Evolutionary conservation across 2,797 vertebrate species (phyloP).

Genomic region (Iguana delicatissima): DNA sequence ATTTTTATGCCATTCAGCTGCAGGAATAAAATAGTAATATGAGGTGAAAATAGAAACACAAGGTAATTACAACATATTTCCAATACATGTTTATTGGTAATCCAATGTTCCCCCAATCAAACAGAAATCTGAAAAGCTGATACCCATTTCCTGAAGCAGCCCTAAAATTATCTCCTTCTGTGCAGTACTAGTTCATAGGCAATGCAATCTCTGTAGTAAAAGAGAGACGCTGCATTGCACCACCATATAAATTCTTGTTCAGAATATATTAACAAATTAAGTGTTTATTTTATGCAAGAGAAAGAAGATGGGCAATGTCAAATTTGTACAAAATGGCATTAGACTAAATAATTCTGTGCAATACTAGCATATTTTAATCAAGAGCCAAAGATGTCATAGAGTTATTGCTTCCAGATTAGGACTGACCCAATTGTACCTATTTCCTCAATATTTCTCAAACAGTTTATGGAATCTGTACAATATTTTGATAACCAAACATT

Average conservation of each 20-base stretch:
- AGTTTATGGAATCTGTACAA: background rate
- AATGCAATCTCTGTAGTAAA: background rate
- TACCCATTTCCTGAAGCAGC: background rate
- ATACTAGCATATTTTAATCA: background rate
- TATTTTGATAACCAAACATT: background rate
- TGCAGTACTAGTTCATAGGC: background rate
- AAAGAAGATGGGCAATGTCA: background rate
- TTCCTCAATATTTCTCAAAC: background rate
- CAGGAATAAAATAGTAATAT: slow-evolving; percentile 55
- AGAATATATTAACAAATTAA: background rate
- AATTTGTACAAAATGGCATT: background rate
- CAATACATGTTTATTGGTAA: background rate
- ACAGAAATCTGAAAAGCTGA: background rate
- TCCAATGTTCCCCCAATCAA: slow-evolving; percentile 1
- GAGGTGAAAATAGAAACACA: slow-evolving; percentile 41
- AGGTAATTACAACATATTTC: slow-evolving; percentile 21
- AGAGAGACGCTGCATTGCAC: background rate
- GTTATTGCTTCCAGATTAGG: background rate
- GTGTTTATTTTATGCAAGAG: background rate
- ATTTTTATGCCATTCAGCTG: slow-evolving; percentile 96
- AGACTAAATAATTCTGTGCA: background rate
- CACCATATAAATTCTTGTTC: background rate
- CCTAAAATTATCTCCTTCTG: background rate
- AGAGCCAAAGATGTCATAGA: background rate
- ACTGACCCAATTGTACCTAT: background rate